phyloP scores from a whole-genome alignment of 2,888 invertebrate genomes.

The Apomyelois bistriatella region DNA sequence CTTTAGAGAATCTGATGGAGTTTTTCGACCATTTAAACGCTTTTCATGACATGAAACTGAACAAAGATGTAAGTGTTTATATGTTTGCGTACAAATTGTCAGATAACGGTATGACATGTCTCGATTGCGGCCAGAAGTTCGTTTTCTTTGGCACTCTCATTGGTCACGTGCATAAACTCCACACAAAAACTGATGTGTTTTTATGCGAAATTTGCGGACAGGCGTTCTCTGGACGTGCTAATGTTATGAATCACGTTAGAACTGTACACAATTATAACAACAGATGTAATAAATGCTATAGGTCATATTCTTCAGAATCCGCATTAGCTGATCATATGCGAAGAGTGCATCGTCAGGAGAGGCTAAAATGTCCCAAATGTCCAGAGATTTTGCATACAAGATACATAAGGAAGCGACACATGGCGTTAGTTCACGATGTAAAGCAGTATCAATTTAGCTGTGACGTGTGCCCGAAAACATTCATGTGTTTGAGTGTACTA shows the following conservation, averaged over 20 bases:
- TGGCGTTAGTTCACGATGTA: constrained; percentile 54
- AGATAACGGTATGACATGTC: constrained; percentile 41
- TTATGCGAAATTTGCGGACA: constrained; percentile 59
- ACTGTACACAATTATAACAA: constrained; percentile 35
- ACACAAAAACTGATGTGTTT: constrained; percentile 39
- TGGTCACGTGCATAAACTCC: constrained; percentile 42
- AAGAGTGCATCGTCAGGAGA: background rate
- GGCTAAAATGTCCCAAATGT: constrained; percentile 53
- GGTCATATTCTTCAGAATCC: constrained; percentile 33
- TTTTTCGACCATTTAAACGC: constrained; percentile 34
- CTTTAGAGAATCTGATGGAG: constrained; percentile 30
- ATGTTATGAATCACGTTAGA: constrained; percentile 49
- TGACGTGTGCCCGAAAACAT: constrained; percentile 49
- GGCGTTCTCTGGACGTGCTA: constrained; percentile 45
- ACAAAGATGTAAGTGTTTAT: constrained; percentile 29
- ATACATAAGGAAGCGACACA: constrained; percentile 53
- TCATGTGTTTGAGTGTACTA: constrained; percentile 45
- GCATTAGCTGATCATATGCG: constrained; percentile 22
- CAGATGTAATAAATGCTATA: constrained; percentile 36
- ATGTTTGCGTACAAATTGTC: constrained; percentile 42
- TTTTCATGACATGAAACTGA: constrained; percentile 35
- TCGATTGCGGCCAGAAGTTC: constrained; percentile 45
- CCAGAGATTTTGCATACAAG: constrained; percentile 44
- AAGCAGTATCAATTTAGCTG: constrained; percentile 53
- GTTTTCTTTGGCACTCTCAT: constrained; percentile 46